Base-by-base conservation (phyloP, 2,797 vertebrate species). In the Poeciliopsis paucimaculata region DNA sequence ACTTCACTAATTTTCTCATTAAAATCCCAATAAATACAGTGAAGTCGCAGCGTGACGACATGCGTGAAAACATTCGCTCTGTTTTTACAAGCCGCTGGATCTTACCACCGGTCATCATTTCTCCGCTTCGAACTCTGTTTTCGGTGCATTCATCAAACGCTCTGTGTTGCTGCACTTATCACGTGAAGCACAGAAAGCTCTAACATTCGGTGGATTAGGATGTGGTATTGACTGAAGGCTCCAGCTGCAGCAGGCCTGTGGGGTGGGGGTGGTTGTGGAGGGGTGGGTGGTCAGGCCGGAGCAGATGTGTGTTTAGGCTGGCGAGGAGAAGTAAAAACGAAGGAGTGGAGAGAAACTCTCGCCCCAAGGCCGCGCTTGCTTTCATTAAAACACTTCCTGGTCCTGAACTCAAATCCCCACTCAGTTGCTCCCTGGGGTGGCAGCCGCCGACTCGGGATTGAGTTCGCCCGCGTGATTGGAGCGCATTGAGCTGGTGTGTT, bases 241-340 rank as follows among this genome's bases (percentile, higher is more conserved):
- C n/a, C 85, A 79, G 87, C 89, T 91, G 86, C 34, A 71, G 18
- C 34, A 68, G 23, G 62, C 39, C 55, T 18, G 49, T 77, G 82
- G 81, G 82, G 80, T 43, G 57, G 82, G 82, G 82, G 79, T 43
- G 55, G 82, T n/a, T n/a, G n/a, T n/a, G n/a, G n/a, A n/a, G 31
- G 82, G 82, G 79, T 43, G 62, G 57, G 83, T 75, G 84, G 84
- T 86, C 87, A 84, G 88, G 36, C 72, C 55, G 23, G 83, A 86
- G 91, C 92, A 94, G 90, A 94, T 94, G 93, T 95, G 91, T 95
- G 91, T 94, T 92, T 92, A 84, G 93, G 87, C 89, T 95, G 91
- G 92, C 91, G 91, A 81, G 68, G 76, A 90, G 26, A 86, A 87
- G 86, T 76, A 73, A 87, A 23, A 82, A 87, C 57, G 74, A 76